Conservation (phyloP, 1,140 invertebrate species). For the Drosophila tropicalis region DNA sequence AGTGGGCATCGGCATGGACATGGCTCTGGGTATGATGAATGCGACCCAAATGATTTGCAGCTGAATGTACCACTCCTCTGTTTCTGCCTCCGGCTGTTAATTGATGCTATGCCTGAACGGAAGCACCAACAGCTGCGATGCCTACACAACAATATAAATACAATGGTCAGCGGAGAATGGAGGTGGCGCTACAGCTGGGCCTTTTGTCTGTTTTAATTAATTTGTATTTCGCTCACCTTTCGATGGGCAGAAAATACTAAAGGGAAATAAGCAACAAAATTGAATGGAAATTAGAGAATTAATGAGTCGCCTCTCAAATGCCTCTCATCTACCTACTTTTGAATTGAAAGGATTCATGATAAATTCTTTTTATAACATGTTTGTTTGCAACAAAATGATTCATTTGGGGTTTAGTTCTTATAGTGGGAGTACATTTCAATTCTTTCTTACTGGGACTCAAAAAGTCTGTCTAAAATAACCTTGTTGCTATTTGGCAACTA, state of each 20-base stretch:
- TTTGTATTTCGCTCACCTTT: slow-evolving; percentile 76
- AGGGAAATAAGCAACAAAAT: slow-evolving; percentile 16
- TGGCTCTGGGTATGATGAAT: slow-evolving; percentile 64
- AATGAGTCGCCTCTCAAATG: slow-evolving; percentile 34
- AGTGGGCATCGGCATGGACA: neutral
- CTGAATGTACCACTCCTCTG: slow-evolving; percentile 17
- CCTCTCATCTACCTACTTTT: slow-evolving; percentile 9
- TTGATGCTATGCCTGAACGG: slow-evolving; percentile 50
- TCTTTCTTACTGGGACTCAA: too few relatives aligned
- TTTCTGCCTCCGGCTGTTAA: slow-evolving; percentile 46
- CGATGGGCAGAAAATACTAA: slow-evolving; percentile 13
- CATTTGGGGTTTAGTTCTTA: too few relatives aligned
- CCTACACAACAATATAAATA: slow-evolving; percentile 46
- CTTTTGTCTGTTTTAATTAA: slow-evolving; percentile 75
- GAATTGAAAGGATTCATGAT: slow-evolving; percentile 12
- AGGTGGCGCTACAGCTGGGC: neutral
- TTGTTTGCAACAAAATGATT: too few relatives aligned
- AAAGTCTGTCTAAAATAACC: too few relatives aligned
- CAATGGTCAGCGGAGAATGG: slow-evolving; percentile 13
- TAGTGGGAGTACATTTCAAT: too few relatives aligned
- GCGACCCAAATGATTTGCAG: slow-evolving; percentile 74
- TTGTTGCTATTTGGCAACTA: too few relatives aligned
- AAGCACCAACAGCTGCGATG: slow-evolving; percentile 52
- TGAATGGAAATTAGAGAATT: slow-evolving; percentile 41
- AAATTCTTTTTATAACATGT: too few relatives aligned